phyloP scores from a whole-genome alignment of 2,113 vertebrate genomes.

The Regulus satrapa region DNA sequence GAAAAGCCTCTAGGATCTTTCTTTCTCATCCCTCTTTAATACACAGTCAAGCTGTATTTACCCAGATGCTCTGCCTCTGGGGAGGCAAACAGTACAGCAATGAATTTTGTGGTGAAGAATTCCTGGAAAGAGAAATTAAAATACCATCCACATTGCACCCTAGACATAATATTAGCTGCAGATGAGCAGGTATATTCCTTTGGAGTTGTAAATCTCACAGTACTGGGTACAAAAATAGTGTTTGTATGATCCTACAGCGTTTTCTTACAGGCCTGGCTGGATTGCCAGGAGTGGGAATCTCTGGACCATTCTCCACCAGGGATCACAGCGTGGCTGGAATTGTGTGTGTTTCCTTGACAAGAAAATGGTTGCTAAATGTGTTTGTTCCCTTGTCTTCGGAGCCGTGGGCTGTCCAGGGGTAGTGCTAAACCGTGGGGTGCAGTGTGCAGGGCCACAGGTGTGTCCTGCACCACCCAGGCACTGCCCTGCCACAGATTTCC shows the following conservation, averaged over 20 bases:
- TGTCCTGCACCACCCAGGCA: neutral
- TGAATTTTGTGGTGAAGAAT: neutral
- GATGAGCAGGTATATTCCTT: neutral
- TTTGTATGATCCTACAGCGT: neutral
- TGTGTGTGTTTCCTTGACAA: no score
- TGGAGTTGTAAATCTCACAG: no score
- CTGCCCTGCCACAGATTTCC: neutral
- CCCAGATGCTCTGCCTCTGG: neutral
- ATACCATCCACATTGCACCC: neutral
- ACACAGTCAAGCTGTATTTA: neutral
- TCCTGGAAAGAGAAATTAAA: neutral
- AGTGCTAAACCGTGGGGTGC: neutral
- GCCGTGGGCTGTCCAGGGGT: fast-evolving
- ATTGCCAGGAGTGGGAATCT: neutral
- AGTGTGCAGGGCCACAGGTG: neutral
- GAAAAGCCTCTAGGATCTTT: neutral
- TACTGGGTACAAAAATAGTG: neutral
- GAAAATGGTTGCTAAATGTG: neutral
- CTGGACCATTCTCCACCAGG: neutral
- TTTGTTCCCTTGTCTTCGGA: neutral
- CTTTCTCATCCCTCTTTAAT: neutral
- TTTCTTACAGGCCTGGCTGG: neutral
- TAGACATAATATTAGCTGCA: neutral
- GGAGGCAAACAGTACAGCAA: neutral
- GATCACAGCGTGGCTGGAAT: neutral